phyloP scores from a whole-genome alignment of 2,888 invertebrate genomes.

The Galerucella nymphaeae region DNA sequence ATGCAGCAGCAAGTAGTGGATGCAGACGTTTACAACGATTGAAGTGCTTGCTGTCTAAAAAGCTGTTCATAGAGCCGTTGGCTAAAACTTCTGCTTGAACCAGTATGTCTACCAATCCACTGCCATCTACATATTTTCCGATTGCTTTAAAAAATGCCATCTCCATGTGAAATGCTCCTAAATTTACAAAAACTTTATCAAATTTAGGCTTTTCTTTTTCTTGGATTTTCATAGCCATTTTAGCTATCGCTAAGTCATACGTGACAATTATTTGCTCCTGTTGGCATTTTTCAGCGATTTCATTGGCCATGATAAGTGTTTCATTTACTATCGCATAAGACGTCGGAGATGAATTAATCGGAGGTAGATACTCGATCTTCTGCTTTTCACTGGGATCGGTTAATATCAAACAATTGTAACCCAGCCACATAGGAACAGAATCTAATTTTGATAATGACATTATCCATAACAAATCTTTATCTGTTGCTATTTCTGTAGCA shows the following conservation, averaged over 20 bases:
- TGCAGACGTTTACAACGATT: neutral
- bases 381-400: constrained; percentile 28
- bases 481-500: too few species aligned
- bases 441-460: too few species aligned
- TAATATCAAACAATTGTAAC: constrained; percentile 7
- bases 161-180: too few species aligned
- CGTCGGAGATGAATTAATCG: constrained; percentile 32
- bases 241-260: too few species aligned
- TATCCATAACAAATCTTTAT: too few species aligned
- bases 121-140: too few species aligned
- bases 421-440: too few species aligned
- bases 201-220: too few species aligned
- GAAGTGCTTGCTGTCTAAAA: constrained; percentile 53
- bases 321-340: constrained; percentile 29
- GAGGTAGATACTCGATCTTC: constrained; percentile 31
- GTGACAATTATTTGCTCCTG: constrained; percentile 16
- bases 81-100: constrained; percentile 55
- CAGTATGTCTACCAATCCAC: constrained; percentile 16
- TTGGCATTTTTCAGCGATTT: constrained; percentile 32
- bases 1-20: too few species aligned
- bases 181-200: too few species aligned
- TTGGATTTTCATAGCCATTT: too few species aligned
- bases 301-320: constrained; percentile 25
- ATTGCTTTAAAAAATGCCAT: too few species aligned
- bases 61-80: constrained; percentile 54